A percentile compares a stretch with the other conserved stretches of the same genome.
Evolutionary conservation across 92 coral and sea anemone genomes (phyloP).

Genomic region (Heteractis magnifica): DNA sequence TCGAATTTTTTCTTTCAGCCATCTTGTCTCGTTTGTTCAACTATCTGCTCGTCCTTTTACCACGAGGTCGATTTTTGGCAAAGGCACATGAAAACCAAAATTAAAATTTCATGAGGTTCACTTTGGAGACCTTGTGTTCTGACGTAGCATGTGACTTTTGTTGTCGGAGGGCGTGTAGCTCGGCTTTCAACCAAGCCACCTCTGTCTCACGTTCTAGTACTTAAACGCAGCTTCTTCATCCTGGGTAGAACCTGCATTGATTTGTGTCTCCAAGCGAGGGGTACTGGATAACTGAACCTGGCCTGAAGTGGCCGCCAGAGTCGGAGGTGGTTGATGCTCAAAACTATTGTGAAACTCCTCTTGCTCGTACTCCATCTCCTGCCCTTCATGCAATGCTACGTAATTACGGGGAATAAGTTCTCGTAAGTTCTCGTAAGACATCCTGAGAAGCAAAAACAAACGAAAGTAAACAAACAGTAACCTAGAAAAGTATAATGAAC

Average conservation of each 20-base stretch:
- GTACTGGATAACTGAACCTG: conserved; percentile 6
- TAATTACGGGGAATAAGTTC: conserved; percentile 11
- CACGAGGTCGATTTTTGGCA: too few relatives aligned
- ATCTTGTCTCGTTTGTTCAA: too few relatives aligned
- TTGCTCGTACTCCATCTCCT: background rate
- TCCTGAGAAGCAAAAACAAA: background rate
- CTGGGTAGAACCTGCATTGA: background rate
- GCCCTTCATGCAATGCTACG: conserved; percentile 16
- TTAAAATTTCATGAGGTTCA: too few relatives aligned
- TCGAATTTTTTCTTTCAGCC: too few relatives aligned
- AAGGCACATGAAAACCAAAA: too few relatives aligned
- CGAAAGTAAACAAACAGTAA: background rate
- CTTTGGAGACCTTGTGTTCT: too few relatives aligned
- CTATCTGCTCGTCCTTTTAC: too few relatives aligned
- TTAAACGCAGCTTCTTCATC: conserved; percentile 6
- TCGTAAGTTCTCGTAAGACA: conserved; percentile 14
- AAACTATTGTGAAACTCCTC: conserved; percentile 21
- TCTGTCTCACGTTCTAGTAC: conserved; percentile 14
- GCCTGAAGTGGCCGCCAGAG: background rate
- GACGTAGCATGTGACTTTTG: background rate
- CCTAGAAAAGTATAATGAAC: background rate
- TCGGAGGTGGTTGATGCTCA: background rate
- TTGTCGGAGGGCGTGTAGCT: conserved; percentile 17
- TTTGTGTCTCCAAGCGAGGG: background rate
- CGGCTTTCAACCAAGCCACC: conserved; percentile 24